Evolutionary conservation across 1,140 invertebrate species (phyloP).

Genomic region (Danaus melanippus): DNA sequence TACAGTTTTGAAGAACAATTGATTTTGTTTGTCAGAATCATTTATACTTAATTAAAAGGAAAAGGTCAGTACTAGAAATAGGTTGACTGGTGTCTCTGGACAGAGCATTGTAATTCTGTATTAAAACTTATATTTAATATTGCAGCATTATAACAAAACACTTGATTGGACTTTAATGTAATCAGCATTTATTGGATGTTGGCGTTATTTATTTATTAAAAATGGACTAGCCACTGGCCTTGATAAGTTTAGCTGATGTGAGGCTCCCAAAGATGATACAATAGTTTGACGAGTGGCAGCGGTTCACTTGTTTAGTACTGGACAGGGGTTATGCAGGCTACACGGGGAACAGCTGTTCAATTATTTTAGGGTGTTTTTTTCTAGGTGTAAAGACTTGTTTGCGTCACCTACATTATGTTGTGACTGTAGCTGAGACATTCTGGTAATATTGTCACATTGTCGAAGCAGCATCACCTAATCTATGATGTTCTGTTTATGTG

Average conservation of each 20-base stretch:
- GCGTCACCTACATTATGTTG: conserved; percentile 46
- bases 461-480: conserved; percentile 59
- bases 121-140: conserved; percentile 70
- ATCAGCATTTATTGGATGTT: conserved; percentile 63
- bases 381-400: conserved; percentile 63
- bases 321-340: conserved; percentile 21
- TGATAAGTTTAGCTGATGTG: conserved; percentile 57
- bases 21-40: conserved; percentile 34
- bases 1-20: conserved; percentile 23
- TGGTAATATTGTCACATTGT: conserved; percentile 66
- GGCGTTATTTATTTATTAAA: conserved; percentile 60
- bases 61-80: conserved; percentile 63
- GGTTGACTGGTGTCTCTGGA: conserved; percentile 53
- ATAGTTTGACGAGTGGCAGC: conserved; percentile 36
- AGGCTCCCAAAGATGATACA: conserved; percentile 41
- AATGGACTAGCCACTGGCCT: conserved; percentile 47
- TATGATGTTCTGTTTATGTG: conserved; percentile 67
- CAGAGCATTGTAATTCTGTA: conserved; percentile 51
- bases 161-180: conserved; percentile 65
- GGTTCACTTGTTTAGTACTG: conserved; percentile 27
- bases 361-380: conserved; percentile 71
- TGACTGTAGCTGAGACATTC: conserved; percentile 59
- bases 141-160: conserved; percentile 63
- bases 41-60: conserved; percentile 32
- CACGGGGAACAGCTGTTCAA: conserved; percentile 35